A percentile compares a stretch with the other conserved stretches of the same genome.
These are phyloP conservation scores for Chrysolina haemoptera DNA, from an alignment of 2,888 invertebrate genomes.

Conservation along the genomic window DNA sequence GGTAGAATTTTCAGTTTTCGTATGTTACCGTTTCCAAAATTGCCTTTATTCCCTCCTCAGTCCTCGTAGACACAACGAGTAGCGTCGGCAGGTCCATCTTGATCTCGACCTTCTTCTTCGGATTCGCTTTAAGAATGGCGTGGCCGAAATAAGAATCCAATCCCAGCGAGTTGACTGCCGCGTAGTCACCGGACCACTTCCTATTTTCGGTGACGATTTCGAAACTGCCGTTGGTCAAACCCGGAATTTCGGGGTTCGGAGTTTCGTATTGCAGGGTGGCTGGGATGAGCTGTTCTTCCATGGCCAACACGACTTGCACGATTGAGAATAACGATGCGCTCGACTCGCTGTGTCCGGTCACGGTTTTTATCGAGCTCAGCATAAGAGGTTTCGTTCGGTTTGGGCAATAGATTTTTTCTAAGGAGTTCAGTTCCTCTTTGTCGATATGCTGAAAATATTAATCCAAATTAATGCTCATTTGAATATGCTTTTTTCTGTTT, in stretches of 20 bases:
- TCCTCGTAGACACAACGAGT: slow-evolving; percentile 87
- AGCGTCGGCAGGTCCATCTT: slow-evolving; percentile 77
- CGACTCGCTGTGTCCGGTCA: slow-evolving; percentile 98
- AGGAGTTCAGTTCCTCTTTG: slow-evolving; percentile 89
- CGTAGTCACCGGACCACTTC: slow-evolving; percentile 89
- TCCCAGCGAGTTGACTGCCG: slow-evolving; percentile 97
- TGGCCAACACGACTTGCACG: slow-evolving; percentile 91
- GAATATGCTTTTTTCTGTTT: no score
- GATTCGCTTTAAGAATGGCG: slow-evolving; percentile 85
- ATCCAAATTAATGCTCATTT: slow-evolving; percentile 5
- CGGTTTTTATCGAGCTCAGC: slow-evolving; percentile 96
- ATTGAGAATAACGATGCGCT: slow-evolving; percentile 89
- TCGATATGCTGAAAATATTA: slow-evolving; percentile 61
- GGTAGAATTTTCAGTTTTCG: no score
- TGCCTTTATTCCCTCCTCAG: slow-evolving; percentile 81
- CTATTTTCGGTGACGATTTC: slow-evolving; percentile 85
- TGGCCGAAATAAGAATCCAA: slow-evolving; percentile 97
- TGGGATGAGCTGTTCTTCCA: slow-evolving; percentile 92
- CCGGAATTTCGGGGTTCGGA: slow-evolving; percentile 94
- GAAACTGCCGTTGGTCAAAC: slow-evolving; percentile 85
- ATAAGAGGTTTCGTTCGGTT: slow-evolving; percentile 84
- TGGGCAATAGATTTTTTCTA: slow-evolving; percentile 91
- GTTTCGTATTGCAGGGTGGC: slow-evolving; percentile 88
- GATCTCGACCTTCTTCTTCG: slow-evolving; percentile 75
- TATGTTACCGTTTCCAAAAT: slow-evolving; percentile 72